Evolutionary conservation across 2,113 vertebrate species (phyloP), one percentile per base, ranked within the genome.

Genomic region (Caloenas nicobarica): DNA sequence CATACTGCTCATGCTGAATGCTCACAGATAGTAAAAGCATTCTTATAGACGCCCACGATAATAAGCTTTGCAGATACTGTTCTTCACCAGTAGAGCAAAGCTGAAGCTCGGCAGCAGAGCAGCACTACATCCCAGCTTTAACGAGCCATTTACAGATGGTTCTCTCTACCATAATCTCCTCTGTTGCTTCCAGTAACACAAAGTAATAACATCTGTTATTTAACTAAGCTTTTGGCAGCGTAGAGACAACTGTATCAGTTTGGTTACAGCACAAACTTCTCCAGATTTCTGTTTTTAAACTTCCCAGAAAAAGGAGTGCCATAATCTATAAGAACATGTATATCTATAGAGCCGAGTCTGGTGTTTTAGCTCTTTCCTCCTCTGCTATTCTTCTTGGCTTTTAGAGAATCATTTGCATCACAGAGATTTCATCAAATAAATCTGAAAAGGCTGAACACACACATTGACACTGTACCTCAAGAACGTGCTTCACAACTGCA

Each of bases 401-500:
- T 69, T 11, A 46, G n/a, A 78, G 57, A 18, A 25, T 40, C 18
- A 6, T 17, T 24, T 34, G 23, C 28, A 19, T 12, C 26, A 17
- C 13, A 42, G 26, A 16, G 23, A 38, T 46, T 29, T 42, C 38
- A 36, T n/a, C 16, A 74, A 21, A n/a, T 14, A 22, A 26, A 29
- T 9, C 5, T 26, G 17, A 40, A 34, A 10, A 26, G 53, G 18
- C 15, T 15, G 34, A 4, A 5, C 46, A 23, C 60, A 19, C 18
- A 14, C 31, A 18, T 6, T n/a, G 29, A 26, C 33, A 26, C 60
- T 7, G 56, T 97, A 99, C 99, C 99, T 99, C 99, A 1, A 99
- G 98, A 3, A 99, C 99, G 3, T 99, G 99, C 91, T 99, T 99
- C 82, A 99, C 99, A 26, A 99, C 99, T 0, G 99, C 99, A 44